Evolutionary conservation across 2,113 vertebrate genomes (phyloP), one percentile per base, ranked within the genome.

Genomic region (Pterocles orientalis): DNA sequence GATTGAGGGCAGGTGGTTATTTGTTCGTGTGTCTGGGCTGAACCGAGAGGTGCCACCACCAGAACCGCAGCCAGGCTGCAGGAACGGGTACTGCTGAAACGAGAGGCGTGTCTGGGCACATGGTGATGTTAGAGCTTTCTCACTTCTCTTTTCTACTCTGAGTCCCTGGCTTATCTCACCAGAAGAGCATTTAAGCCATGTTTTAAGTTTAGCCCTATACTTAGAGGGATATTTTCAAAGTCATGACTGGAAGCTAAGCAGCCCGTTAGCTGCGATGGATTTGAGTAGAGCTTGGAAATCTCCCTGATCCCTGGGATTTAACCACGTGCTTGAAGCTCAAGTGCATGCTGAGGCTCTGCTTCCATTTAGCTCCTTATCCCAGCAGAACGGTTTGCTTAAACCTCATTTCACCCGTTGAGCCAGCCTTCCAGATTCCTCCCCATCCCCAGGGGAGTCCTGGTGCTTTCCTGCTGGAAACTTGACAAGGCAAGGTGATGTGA

Each of bases 301-400:
- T 86, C 87, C 82, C 57, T 69, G 65, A 88, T 83, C 88, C 72
- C 45, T 34, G 51, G 86, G 90, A 76, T 86, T 97, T 79, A 86
- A 21, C 50, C 31, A 20, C 4, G 43, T 31, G 68, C 88, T 88
- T 64, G 29, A 57, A 64, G 60, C 73, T 90, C 21, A 77, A 90
- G 68, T 4, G n/a, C 17, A 20, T 3, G 8, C 56, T 20, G 43
- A 47, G 71, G 48, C 57, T 70, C 88, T 54, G 56, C 34, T 90
- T 60, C 64, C 39, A 5, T 31, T 85, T 29, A 48, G 48, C 57
- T 84, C 61, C 26, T 86, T 71, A 73, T 45, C 31, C 68, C 34
- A 47, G 41, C 62, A 54, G 43, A 89, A 50, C 2, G 0, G 6
- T 31, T 56, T 62, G 7, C 73, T 50, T 43, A 41, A 71, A 17